Evolutionary conservation across 2,797 vertebrate species (phyloP).

Genomic region (Crenuchus spilurus): DNA sequence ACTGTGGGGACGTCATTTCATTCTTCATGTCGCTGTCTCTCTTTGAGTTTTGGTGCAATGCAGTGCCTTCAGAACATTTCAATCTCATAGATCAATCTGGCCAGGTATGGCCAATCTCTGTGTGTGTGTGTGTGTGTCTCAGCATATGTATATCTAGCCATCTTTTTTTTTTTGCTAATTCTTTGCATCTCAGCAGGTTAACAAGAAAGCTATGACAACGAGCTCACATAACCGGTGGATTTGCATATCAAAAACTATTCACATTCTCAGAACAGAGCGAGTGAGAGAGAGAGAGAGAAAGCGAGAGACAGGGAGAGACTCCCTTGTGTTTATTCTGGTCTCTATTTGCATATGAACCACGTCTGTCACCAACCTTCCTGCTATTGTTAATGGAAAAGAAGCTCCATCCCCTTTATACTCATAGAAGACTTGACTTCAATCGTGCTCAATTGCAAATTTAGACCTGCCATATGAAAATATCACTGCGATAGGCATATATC

Average conservation of each 20-base stretch:
- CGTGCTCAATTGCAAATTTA: slow-evolving; percentile 9
- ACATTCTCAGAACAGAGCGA: slow-evolving; percentile 46
- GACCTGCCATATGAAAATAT: slow-evolving; percentile 22
- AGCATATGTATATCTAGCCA: slow-evolving; percentile 10
- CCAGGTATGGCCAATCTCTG: slow-evolving; percentile 70
- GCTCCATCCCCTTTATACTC: slow-evolving; percentile 20
- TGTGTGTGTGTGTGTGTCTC: slow-evolving; percentile 3
- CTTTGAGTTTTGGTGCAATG: slow-evolving; percentile 79
- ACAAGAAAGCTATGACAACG: slow-evolving; percentile 66
- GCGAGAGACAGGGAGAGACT: slow-evolving; percentile 44
- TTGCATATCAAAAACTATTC: slow-evolving; percentile 71
- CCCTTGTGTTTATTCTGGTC: slow-evolving; percentile 63
- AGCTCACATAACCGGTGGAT: slow-evolving; percentile 61
- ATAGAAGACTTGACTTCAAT: slow-evolving; percentile 39
- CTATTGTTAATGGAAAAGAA: slow-evolving; percentile 32
- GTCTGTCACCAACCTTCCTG: slow-evolving; percentile 43
- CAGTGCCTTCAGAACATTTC: slow-evolving; percentile 78
- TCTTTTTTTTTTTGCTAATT: slow-evolving; percentile 1
- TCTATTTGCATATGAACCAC: slow-evolving; percentile 60
- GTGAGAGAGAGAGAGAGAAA: background rate
- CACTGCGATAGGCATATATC: background rate
- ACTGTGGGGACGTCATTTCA: background rate
- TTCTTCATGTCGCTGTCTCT: background rate
- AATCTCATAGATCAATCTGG: slow-evolving; percentile 79
- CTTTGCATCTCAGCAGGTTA: slow-evolving; percentile 15